Base-by-base conservation (phyloP, 2,888 invertebrate genomes). In the Orthosia gracilis region DNA sequence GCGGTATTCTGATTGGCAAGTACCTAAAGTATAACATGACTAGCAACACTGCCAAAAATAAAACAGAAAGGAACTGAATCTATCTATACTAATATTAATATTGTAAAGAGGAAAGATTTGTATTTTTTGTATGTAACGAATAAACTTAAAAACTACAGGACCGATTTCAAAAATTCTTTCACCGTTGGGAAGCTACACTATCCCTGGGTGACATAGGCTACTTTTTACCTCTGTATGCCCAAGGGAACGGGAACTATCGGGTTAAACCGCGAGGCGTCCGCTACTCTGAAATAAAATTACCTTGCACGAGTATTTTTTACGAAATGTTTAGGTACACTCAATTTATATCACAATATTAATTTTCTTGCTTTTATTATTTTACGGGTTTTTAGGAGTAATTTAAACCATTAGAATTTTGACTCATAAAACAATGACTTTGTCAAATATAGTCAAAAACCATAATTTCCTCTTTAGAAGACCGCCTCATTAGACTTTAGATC, bases 331-430 rank as follows among this genome's bases (percentile, higher is more conserved):
- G 0, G 0, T 18, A 13, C 52, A 45, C 54, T 57, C 5, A 55
- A 7, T 66, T 31, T 26, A 52, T 52, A 62, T 50, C 57, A 13
- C 18, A 40, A 21, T 18, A 61, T 54, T 59, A 52, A 61, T 49
- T 79, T 73, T 83, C 47, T 63, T 59, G 26, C 3, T 21, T 55
- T 80, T 79, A 55, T 26, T 49, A 50, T 63, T 74, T 83, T 83
- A 21, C 57, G 18, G 23, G 26, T 83, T 81, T 83, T 80, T 83
- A 54, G 11, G 12, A 18, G 62, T 55, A 66, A 52, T 26, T 31
- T 26, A 69, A 4, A 67, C 59, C 21, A 65, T 80, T 65, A n/a
- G 45, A 81, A 81, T 84, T 81, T 81, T 81, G 75, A 58, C 75
- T 75, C 59, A 12, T 49, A 70, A 55, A 80, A 64, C 1, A 40